Percentiles rank a stretch among this genome's conserved stretches.
Evolutionary conservation across 2,888 invertebrate species (phyloP).

Genomic region (Erannis defoliaria): DNA sequence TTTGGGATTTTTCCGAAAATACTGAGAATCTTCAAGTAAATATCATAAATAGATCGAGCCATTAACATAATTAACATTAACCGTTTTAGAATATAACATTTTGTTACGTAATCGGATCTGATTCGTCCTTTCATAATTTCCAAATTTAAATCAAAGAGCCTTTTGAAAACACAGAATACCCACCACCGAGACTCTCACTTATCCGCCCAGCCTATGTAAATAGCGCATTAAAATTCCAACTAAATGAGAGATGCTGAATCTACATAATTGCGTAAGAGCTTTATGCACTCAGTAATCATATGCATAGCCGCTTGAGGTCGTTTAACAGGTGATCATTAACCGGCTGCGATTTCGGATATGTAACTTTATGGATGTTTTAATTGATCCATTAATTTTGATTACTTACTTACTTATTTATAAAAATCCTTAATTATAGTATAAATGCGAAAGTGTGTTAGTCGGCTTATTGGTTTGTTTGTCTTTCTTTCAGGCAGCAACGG

Average conservation of each 20-base stretch:
- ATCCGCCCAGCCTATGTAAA: constrained; percentile 40
- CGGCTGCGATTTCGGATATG: constrained; percentile 45
- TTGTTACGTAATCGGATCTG: too few species aligned
- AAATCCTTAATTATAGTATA: background rate
- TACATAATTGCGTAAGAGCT: constrained; percentile 74
- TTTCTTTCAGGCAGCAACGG: background rate
- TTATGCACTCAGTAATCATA: constrained; percentile 69
- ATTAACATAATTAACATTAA: too few species aligned
- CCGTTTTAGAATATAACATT: too few species aligned
- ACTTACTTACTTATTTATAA: background rate
- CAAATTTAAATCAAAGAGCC: background rate
- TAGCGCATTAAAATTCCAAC: constrained; percentile 59
- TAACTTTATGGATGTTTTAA: constrained; percentile 28
- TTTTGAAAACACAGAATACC: constrained; percentile 5
- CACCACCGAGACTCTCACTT: background rate
- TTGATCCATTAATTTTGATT: constrained; percentile 1
- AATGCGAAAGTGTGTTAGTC: background rate
- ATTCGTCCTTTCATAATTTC: too few species aligned
- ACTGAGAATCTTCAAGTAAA: too few species aligned
- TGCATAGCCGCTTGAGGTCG: constrained; percentile 64
- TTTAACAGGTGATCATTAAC: constrained; percentile 59
- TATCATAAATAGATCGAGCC: too few species aligned
- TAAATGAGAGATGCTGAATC: constrained; percentile 68
- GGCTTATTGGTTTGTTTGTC: background rate
- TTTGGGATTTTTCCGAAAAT: too few species aligned